Base-by-base conservation (phyloP, 2,888 invertebrate species). In the Sinodicranocentrus sp. region DNA sequence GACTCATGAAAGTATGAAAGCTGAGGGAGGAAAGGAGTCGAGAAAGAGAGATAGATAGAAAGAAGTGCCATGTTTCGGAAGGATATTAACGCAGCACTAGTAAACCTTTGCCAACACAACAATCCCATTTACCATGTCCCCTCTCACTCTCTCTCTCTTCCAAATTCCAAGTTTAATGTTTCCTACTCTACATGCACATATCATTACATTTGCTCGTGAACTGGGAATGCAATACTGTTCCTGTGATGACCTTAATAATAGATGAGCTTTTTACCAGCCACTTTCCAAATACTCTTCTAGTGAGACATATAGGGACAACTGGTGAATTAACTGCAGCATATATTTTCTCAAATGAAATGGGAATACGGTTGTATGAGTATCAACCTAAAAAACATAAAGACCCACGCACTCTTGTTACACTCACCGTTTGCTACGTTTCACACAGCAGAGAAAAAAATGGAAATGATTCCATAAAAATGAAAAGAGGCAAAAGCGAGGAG, bases 191-290 rank as follows among this genome's bases (percentile, higher is more conserved):
- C n/a, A 21, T 39, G 73, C 61, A 61, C 26, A 65, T 28, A 75
- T 48, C 65, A 75, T 43, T 25, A 26, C 73, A 44, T 19, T 73
- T 61, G 43, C 61, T 6, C 44, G 21, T 28, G n/a, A 10, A 17
- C 25, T 59, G 48, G 48, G n/a, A 48, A 48, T 48, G 48, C 48
- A 48, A 48, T 48, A 61, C 61, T 23, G 17, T 61, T 67, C 19
- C 43, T 25, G 44, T 54, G 79, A 79, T 79, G 71, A 71, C 79
- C 63, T 79, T 72, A 79, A 79, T 79, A 71, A 79, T 79, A 79
- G 23, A 79, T 79, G 65, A 79, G 63, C 71, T 52, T 39, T 79
- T 79, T 79, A 79, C 63, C 71, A 71, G 39, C 54, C 72, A 72
- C 79, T 79, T 65, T 63, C 25, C 48, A 15, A 28, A 39, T 33